Base-by-base conservation (phyloP, 2,888 invertebrate species). In the Cephus pulcher region DNA sequence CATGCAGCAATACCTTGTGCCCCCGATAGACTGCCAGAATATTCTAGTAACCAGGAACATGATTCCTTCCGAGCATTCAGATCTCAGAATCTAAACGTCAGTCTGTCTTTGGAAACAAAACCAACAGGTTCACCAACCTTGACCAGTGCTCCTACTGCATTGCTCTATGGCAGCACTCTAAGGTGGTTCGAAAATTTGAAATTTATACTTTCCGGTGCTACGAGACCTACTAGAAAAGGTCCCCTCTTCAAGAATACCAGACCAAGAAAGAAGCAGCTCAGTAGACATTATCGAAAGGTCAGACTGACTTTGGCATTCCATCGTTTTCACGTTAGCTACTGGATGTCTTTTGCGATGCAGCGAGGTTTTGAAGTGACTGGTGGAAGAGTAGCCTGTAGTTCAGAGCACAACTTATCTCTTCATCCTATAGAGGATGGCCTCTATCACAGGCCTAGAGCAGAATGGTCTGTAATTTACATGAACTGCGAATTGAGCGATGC, bases 341-440 rank as follows among this genome's bases (percentile, higher is more conserved):
- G 99, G 99, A 98, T 99, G 94, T 99, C 99, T 0, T 98, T 98
- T 86, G 97, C 98, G 0, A 96, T 97, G 93, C 98, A 98, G 89
- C 95, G 97, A 81, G 99, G 99, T 1, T 96, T 97, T 81, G 97
- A 98, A 91, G 93, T 98, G 81, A 94, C 95, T 9, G 97, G 97
- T 0, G 96, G 95, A 4, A 93, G 97, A 12, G 95, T 98, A 23
- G 96, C 96, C 0, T 96, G 96, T 81, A 96, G 96, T 86, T 96
- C 97, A 85, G 95, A 96, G 83, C 96, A 97, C 90, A 94, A 94
- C 37, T 92, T 98, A 68, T 93, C 95, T 0, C 92, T 98, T 30
- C 94, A 95, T 74, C 94, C 96, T 0, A 93, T 96, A 12, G 95
- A 95, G 79, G 98, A 98, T 92, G 97, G 96, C 0, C 92, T 98